Evolutionary conservation across 2,797 vertebrate genomes (phyloP).

Genomic region (Euphonia xanthogaster): DNA sequence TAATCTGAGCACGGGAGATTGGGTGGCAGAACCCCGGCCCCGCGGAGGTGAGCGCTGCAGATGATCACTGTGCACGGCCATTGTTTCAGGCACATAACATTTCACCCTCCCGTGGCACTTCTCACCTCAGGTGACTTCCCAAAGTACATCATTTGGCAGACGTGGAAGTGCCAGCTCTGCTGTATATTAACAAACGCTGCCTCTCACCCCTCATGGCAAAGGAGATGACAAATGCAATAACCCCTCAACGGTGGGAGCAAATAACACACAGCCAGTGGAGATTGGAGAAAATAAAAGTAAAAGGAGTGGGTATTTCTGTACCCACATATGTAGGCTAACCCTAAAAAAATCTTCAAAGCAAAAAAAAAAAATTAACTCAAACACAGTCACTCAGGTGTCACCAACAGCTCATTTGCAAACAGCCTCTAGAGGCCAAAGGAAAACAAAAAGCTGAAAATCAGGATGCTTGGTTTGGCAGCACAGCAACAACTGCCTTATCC

Average conservation of each 20-base stretch:
- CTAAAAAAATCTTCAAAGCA: not conserved
- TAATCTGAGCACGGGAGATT: not conserved
- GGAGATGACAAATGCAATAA: constrained; percentile 11
- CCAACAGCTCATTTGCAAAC: not conserved
- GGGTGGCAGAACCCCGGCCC: not conserved
- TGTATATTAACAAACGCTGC: not conserved
- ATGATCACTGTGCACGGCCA: not conserved
- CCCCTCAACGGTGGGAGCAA: not conserved
- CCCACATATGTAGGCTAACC: fast-evolving
- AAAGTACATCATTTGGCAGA: not conserved
- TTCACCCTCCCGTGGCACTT: not conserved
- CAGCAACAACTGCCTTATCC: not conserved
- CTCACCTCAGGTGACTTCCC: constrained; percentile 8
- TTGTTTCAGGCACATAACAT: not conserved
- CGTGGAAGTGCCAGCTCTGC: not conserved
- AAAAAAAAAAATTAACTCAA: not conserved
- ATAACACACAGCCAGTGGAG: not conserved
- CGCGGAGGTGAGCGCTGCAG: not conserved
- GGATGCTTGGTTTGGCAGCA: not conserved
- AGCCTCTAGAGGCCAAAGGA: not conserved
- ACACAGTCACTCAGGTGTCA: not conserved
- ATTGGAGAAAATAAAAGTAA: not conserved
- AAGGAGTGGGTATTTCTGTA: fast-evolving
- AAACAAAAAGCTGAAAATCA: not conserved
- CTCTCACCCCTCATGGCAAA: not conserved